These are phyloP conservation scores for Drosophila rufa DNA, from an alignment of 1,140 invertebrate genomes.

Conservation along the genomic window DNA sequence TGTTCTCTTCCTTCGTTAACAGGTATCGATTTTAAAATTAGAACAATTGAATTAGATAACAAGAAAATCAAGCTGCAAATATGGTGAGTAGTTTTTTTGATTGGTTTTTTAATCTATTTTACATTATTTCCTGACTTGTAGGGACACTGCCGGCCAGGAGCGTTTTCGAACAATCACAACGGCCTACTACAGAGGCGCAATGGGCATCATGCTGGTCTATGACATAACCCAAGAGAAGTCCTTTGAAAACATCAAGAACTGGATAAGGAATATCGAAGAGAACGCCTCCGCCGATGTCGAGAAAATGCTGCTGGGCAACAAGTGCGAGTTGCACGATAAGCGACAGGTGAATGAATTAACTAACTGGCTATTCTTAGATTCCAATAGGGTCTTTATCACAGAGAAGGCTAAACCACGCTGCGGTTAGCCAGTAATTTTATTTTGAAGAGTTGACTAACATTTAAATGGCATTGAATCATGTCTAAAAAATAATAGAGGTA, in stretches of 20 bases:
- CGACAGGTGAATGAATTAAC: conserved; percentile 88
- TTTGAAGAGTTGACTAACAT: not conserved
- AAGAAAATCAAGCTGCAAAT: conserved; percentile 99
- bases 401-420: not conserved
- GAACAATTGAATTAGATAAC: conserved; percentile 98
- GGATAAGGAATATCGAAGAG: conserved; percentile 99
- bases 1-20: conserved; percentile 65
- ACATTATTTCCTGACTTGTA: conserved; percentile 71
- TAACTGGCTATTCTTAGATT: conserved; percentile 3
- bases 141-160: conserved; percentile 98
- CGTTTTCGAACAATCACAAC: conserved; percentile 99
- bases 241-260: conserved; percentile 99
- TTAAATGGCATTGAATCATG: not conserved
- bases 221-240: conserved; percentile 99
- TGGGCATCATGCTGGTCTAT: conserved; percentile 99
- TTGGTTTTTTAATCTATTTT: not conserved
- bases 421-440: not conserved
- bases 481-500: not conserved
- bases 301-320: conserved; percentile 98
- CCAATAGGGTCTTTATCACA: conserved; percentile 13
- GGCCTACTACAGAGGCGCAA: conserved; percentile 98
- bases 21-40: conserved; percentile 99
- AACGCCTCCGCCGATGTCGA: conserved; percentile 97
- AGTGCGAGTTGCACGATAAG: conserved; percentile 96
- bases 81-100: conserved; percentile 89